Base-by-base conservation (phyloP, 2,113 vertebrate species). In the Cavia aperea region DNA sequence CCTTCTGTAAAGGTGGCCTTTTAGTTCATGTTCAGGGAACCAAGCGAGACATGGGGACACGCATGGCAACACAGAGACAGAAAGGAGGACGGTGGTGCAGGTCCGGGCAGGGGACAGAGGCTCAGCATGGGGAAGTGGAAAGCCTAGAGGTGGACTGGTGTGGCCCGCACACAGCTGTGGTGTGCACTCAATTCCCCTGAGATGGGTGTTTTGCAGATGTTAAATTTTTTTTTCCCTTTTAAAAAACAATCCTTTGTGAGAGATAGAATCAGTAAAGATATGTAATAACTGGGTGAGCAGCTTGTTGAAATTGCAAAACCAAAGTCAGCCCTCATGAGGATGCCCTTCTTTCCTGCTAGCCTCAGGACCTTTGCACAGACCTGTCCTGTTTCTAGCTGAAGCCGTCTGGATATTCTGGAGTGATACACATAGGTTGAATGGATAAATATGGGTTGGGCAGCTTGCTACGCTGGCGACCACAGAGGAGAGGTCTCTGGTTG, bases 101-200 rank as follows among this genome's bases (percentile, higher is more conserved):
- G 39, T 39, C 72, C 29, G 43, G 39, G 39, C 11, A 39, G 39
- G n/a, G 70, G 21, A 39, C 0, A 39, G 84, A 33, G 39, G 33
- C 62, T 10, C 82, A 46, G 31, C 33, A 3, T 31, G 68, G 31
- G 33, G 46, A 62, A 49, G 18, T 33, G n/a, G 77, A 66, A 31
- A 4, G 56, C 73, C n/a, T 66, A 49, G 82, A 82, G 77, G 13
- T 5, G 58, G 26, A 8, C 51, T 6, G 18, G 68, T 31, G 10
- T 23, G 18, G 8, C 19, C n/a, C 6, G 70, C 14, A 5, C 29
- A 13, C 3, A 5, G 29, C 46, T 4, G 0, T 19, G 39, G 33
- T n/a, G 14, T 43, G 15, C 10, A 12, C 58, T 60, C 36, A 1
- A 5, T 19, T 21, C 79, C 0, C 2, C 90, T 19, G 63, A 65